These are phyloP conservation scores for Ciconia nigra DNA, from an alignment of 2,797 vertebrate species.

Conservation along the genomic window DNA sequence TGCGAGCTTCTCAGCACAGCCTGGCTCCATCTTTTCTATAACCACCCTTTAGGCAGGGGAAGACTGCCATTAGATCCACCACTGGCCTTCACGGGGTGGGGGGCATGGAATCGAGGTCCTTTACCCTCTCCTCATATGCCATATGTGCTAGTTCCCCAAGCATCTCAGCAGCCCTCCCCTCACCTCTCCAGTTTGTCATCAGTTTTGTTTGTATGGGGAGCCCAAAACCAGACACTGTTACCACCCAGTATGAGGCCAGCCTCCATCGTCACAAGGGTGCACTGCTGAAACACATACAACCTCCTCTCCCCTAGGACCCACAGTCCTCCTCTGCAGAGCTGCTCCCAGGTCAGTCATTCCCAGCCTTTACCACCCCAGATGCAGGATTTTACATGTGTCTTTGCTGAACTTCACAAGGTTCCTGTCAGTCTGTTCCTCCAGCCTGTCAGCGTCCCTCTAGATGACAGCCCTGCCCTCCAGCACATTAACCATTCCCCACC, in stretches of 20 bases:
- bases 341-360: not conserved
- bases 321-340: not conserved
- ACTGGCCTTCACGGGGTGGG: not conserved
- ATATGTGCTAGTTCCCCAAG: not conserved
- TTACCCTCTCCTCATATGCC: not conserved
- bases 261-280: not conserved
- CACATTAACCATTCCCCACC: not conserved
- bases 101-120: not conserved
- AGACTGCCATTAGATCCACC: not conserved
- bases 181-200: not conserved
- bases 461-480: not conserved
- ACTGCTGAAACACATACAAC: not conserved
- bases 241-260: accelerated
- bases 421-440: not conserved
- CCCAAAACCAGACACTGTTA: not conserved
- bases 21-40: not conserved
- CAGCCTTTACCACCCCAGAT: not conserved
- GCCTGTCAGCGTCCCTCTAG: no score
- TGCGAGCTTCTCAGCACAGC: not conserved
- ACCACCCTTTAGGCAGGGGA: not conserved
- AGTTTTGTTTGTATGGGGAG: not conserved
- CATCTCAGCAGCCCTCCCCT: not conserved
- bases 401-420: not conserved
- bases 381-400: not conserved
- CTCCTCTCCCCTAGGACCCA: not conserved